Evolutionary conservation across 2,888 invertebrate species (phyloP).

Genomic region (Drosophila diplacantha): DNA sequence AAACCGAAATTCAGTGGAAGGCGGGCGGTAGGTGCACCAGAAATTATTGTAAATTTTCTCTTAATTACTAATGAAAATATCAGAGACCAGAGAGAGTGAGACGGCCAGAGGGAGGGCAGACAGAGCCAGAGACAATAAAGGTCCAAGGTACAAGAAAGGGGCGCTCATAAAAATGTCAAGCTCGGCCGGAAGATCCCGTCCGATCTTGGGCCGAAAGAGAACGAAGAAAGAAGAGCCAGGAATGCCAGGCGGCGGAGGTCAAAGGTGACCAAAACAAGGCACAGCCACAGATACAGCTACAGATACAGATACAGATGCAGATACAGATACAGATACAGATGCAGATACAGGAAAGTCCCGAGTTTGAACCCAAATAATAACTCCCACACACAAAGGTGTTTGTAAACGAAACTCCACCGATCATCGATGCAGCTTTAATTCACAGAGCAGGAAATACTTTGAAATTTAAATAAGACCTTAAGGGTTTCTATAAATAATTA

Average conservation of each 20-base stretch:
- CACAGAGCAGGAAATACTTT: neutral
- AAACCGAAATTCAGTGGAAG: conserved; percentile 33
- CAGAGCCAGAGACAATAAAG: conserved; percentile 29
- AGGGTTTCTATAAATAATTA: neutral
- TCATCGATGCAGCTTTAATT: conserved; percentile 53
- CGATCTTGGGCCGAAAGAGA: neutral
- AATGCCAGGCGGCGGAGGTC: conserved; percentile 33
- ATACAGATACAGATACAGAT: too few relatives aligned
- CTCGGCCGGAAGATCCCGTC: conserved; percentile 21
- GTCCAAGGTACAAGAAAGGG: conserved; percentile 38
- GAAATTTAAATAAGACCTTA: neutral
- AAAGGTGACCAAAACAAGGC: conserved; percentile 35
- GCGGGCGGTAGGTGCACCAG: conserved; percentile 36
- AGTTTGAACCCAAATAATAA: neutral
- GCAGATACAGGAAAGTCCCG: neutral
- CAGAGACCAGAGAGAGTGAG: conserved; percentile 33
- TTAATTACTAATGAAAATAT: conserved; percentile 70
- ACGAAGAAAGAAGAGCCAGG: neutral
- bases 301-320: neutral
- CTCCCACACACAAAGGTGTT: conserved; percentile 3
- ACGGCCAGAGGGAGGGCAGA: neutral
- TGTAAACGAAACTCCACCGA: conserved; percentile 18
- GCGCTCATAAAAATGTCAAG: conserved; percentile 56
- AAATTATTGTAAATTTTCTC: conserved; percentile 70
- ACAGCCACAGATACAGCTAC: neutral